Evolutionary conservation across 53 echinoderm and acorn worm genomes (phyloP).

Genomic region (Actinopyga echinites): DNA sequence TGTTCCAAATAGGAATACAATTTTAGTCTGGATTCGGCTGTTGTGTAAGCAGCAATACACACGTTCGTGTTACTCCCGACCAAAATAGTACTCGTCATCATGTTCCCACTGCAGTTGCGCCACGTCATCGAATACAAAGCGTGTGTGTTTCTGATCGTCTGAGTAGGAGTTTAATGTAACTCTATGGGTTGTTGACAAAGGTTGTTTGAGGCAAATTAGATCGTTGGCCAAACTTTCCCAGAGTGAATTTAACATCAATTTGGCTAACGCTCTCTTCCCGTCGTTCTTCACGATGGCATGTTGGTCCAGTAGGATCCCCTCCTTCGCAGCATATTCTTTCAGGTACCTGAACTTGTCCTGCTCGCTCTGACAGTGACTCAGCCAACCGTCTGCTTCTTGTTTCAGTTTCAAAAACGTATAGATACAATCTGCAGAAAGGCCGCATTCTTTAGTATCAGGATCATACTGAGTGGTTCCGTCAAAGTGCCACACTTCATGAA

Average conservation of each 20-base stretch:
- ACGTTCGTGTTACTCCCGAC: background rate
- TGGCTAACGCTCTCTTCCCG: too few relatives aligned
- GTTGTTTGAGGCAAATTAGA: background rate
- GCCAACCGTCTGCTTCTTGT: too few relatives aligned
- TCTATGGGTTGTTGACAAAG: background rate
- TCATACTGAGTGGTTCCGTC: too few relatives aligned
- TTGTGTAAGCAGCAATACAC: constrained; percentile 33
- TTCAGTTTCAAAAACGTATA: too few relatives aligned
- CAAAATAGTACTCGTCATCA: background rate
- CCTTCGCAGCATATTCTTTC: constrained; percentile 37
- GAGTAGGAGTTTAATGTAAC: background rate
- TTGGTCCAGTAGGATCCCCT: constrained; percentile 43
- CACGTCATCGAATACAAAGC: background rate
- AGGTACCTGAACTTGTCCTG: constrained; percentile 21
- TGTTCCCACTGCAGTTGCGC: background rate
- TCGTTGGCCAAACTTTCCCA: constrained; percentile 58
- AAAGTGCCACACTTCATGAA: too few relatives aligned
- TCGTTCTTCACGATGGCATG: too few relatives aligned
- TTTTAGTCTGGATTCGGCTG: constrained; percentile 41
- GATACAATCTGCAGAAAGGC: constrained; percentile 62
- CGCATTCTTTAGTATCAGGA: too few relatives aligned
- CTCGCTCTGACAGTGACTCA: constrained; percentile 47
- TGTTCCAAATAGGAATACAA: constrained; percentile 42
- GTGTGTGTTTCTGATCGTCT: background rate
- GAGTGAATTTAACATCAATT: constrained; percentile 64